Conservation (phyloP, 2,113 vertebrate genomes). For the Uropsilus gracilis region DNA sequence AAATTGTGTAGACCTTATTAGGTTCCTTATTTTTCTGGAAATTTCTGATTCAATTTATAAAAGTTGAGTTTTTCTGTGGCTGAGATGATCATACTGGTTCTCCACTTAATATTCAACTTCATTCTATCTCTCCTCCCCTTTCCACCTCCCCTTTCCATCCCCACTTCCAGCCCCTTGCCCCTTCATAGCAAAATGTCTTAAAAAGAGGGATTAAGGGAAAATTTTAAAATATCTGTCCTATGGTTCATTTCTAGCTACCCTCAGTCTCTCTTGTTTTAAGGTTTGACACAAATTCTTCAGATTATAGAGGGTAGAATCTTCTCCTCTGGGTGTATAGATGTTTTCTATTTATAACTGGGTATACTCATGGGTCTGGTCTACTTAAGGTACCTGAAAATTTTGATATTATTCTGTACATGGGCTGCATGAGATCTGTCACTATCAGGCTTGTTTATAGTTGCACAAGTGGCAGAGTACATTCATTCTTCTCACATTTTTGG, state of each 20-base stretch:
- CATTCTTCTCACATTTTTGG: not conserved
- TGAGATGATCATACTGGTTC: not conserved
- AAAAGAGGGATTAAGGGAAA: not conserved
- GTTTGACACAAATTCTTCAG: not conserved
- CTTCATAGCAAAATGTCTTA: not conserved
- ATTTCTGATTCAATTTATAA: not conserved
- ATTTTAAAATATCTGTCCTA: not conserved
- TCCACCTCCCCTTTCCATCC: not conserved
- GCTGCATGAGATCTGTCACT: not conserved
- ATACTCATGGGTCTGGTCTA: not conserved
- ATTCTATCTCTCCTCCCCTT: not conserved
- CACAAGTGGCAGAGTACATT: not conserved
- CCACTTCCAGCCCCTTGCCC: too few species aligned
- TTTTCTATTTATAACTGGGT: not conserved
- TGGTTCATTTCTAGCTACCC: not conserved
- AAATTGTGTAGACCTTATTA: not conserved
- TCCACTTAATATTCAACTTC: not conserved
- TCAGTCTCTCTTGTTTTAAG: not conserved
- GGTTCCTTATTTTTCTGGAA: not conserved
- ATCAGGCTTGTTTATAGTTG: not conserved
- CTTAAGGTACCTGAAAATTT: not conserved
- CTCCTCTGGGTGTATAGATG: not conserved
- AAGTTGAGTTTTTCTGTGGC: not conserved
- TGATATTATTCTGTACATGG: not conserved
- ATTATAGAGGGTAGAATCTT: not conserved